These are phyloP conservation scores for Leucophenga maculata DNA, from an alignment of 2,888 invertebrate genomes.

Conservation along the genomic window DNA sequence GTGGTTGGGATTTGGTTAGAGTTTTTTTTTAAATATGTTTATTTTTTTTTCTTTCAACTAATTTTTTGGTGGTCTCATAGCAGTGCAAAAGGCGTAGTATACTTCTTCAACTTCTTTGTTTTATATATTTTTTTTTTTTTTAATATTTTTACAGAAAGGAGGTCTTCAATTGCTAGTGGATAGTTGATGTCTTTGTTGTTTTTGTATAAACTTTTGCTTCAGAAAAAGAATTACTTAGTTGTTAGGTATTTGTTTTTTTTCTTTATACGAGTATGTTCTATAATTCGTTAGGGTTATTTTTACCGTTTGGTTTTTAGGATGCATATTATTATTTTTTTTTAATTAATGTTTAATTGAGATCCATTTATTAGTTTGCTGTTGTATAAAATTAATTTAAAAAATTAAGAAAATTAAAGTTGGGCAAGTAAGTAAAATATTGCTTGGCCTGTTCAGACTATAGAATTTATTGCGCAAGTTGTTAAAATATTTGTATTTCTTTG, in stretches of 20 bases:
- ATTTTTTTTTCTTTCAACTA: slow-evolving; percentile 30
- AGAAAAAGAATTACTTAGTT: slow-evolving; percentile 9
- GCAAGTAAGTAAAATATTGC: too few species aligned
- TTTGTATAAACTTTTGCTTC: slow-evolving; percentile 41
- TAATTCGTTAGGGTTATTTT: slow-evolving; percentile 61
- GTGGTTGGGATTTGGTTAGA: slow-evolving; percentile 18
- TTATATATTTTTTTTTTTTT: slow-evolving; percentile 29
- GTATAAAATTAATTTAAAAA: too few species aligned
- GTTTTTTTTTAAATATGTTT: not conserved
- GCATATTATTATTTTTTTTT: slow-evolving; percentile 30
- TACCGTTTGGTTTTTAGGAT: slow-evolving; percentile 31
- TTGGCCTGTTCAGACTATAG: too few species aligned
- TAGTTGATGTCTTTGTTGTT: slow-evolving; percentile 1
- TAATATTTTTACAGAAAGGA: slow-evolving; percentile 6
- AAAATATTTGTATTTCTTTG: too few species aligned
- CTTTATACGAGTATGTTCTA: slow-evolving; percentile 18
- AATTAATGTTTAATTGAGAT: slow-evolving; percentile 38
- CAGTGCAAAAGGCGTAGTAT: slow-evolving; percentile 51
- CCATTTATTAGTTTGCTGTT: slow-evolving; percentile 50
- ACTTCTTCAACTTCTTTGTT: not conserved
- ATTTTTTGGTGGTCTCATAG: slow-evolving; percentile 65
- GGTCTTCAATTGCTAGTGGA: slow-evolving; percentile 24
- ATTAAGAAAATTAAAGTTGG: too few species aligned
- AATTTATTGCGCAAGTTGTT: too few species aligned
- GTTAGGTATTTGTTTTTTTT: slow-evolving; percentile 5